phyloP scores from a whole-genome alignment of 2,888 invertebrate genomes.

The Aromia moschata region DNA sequence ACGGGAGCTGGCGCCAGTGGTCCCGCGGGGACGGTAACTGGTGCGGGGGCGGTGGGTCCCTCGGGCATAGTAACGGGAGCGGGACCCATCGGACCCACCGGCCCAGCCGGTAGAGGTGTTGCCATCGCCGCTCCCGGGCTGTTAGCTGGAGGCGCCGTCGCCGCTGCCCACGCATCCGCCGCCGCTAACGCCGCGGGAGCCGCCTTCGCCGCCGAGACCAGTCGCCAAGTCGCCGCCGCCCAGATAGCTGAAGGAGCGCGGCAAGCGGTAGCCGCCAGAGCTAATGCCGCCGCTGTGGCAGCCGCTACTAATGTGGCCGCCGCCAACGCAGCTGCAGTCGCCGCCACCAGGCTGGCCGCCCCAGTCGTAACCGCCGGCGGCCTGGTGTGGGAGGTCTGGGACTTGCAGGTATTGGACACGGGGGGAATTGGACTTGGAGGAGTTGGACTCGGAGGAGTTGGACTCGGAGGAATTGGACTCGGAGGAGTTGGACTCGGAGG shows the following conservation, averaged over 20 bases:
- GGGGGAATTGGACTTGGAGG: neutral
- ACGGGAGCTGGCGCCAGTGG: slow-evolving; percentile 15
- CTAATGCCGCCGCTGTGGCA: slow-evolving; percentile 3
- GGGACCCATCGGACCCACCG: slow-evolving; percentile 25
- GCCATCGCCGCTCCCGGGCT: slow-evolving; percentile 4
- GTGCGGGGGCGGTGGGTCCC: slow-evolving; percentile 23
- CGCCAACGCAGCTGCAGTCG: neutral
- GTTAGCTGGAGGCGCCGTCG: neutral
- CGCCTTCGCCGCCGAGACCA: slow-evolving; percentile 12
- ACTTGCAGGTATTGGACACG: neutral
- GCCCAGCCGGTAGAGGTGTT: slow-evolving; percentile 14
- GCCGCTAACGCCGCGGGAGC: slow-evolving; percentile 11
- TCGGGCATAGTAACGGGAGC: slow-evolving; percentile 19
- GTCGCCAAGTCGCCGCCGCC: slow-evolving; percentile 9
- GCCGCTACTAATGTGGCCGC: neutral
- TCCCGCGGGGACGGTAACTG: slow-evolving; percentile 18
- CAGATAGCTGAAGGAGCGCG: slow-evolving; percentile 17
- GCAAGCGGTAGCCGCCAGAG: slow-evolving; percentile 12
- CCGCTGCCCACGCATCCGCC: neutral
- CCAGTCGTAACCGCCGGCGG: neutral
- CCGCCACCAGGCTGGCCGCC: neutral
- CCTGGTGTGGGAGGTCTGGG: neutral
- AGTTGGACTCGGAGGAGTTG: neutral
- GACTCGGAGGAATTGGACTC: too few species aligned
- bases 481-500: too few species aligned